These are phyloP conservation scores for Mico argentatus DNA, from an alignment of 2,797 vertebrate genomes.

Conservation along the genomic window DNA sequence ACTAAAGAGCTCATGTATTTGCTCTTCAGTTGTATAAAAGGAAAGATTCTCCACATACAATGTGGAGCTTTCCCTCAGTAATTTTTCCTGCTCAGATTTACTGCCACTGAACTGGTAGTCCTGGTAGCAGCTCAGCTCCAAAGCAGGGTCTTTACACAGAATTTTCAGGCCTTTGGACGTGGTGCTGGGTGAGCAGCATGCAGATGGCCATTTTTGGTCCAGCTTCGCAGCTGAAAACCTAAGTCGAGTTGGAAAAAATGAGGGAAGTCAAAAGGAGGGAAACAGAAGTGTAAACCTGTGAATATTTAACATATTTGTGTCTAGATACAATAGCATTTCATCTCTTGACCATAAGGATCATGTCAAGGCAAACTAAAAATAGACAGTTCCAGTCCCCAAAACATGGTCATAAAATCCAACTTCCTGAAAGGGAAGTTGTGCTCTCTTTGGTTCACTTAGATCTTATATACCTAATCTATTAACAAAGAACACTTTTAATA, in stretches of 20 bases:
- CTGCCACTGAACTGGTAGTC: conserved; percentile 89
- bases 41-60: conserved; percentile 90
- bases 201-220: background rate
- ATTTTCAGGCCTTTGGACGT: conserved; percentile 80
- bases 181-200: background rate
- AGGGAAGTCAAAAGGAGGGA: background rate
- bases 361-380: conserved; percentile 8
- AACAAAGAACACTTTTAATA: conserved; percentile 43
- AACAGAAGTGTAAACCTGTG: background rate
- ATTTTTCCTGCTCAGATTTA: conserved; percentile 84
- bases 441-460: background rate
- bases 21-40: conserved; percentile 90
- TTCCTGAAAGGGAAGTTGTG: background rate
- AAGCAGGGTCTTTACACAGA: conserved; percentile 86
- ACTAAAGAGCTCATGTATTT: conserved; percentile 90
- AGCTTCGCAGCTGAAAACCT: background rate
- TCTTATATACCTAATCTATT: conserved; percentile 10
- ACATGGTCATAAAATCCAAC: background rate
- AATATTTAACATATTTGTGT: background rate
- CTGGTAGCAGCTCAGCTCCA: conserved; percentile 86
- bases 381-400: background rate
- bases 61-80: conserved; percentile 87
- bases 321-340: conserved; percentile 5
- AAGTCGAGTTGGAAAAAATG: background rate
- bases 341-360: background rate